Percentiles rank a stretch among this genome's conserved stretches.
These are phyloP conservation scores for Temnothorax ravouxi DNA, from an alignment of 2,888 invertebrate species.

Conservation along the genomic window DNA sequence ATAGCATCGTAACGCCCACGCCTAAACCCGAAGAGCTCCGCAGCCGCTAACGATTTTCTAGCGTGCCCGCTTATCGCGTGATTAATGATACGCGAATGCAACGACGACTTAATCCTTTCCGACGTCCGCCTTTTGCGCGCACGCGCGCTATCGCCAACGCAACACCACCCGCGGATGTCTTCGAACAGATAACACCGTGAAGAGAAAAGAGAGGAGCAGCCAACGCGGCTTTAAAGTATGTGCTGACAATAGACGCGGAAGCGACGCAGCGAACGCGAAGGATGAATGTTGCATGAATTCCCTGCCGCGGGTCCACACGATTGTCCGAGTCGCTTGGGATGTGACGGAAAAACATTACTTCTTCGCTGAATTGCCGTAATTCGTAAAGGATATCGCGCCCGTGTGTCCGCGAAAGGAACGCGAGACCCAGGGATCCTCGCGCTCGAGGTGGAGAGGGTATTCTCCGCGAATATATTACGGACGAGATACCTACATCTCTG, in stretches of 20 bases:
- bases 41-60: conserved; percentile 74
- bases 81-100: conserved; percentile 78
- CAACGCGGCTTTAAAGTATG: conserved; percentile 57
- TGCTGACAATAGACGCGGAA: conserved; percentile 76
- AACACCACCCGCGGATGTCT: conserved; percentile 54
- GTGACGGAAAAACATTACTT: conserved; percentile 77
- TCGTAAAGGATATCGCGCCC: conserved; percentile 67
- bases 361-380: conserved; percentile 73
- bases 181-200: conserved; percentile 34
- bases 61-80: conserved; percentile 74
- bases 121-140: conserved; percentile 61
- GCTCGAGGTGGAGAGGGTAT: conserved; percentile 45
- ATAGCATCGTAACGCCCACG: conserved; percentile 63
- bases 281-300: conserved; percentile 77
- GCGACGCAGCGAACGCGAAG: conserved; percentile 61
- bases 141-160: conserved; percentile 52
- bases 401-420: conserved; percentile 41
- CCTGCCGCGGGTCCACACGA: conserved; percentile 60
- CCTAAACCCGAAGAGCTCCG: conserved; percentile 57
- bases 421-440: conserved; percentile 54
- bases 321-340: conserved; percentile 70
- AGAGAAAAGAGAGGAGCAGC: conserved; percentile 7
- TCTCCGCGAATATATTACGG: conserved; percentile 58
- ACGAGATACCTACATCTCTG: conserved; percentile 32
- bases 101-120: conserved; percentile 81